Base-by-base conservation (phyloP, 53 echinoderm and acorn worm genomes). In the Apostichopus leukothele region DNA sequence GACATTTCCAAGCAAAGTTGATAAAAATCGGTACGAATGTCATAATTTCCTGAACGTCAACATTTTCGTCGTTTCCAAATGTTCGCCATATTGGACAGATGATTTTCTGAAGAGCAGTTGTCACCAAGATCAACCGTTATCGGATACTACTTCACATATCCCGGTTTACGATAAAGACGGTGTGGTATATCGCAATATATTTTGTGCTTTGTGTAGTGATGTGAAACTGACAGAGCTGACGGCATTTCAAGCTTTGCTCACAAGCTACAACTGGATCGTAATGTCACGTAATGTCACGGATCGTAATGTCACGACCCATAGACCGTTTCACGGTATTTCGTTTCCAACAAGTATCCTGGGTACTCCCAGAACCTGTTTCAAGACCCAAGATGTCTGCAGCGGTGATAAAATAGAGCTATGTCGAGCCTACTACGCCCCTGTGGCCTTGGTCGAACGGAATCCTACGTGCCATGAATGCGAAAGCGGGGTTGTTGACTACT, bases 91-190 rank as follows among this genome's bases (percentile, higher is more conserved):
- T 27, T 84, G 84, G 84, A 84, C 63, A 5, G 61, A 84, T 16
- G 84, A 84, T 84, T 21, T 53, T 25, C 6, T 84, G 11, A 60
- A 89, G 75, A 11, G 13, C 8, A 12, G 21, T 26, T 87, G 87
- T 63, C 63, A 63, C 10, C 63, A 63, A 19, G 11, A 11, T 20
- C 23, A n/a, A 7, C 84, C 59, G 6, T 16, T 13, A 5, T 9
- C 21, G 3, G 87, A 87, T 54, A 51, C 74, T 0, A 68, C 51
- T 12, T 4, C n/a, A 52, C 20, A 73, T 7, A 51, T 23, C 13
- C 87, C 87, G 7, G 87, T 87, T 8, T 87, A 87, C 87, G 87
- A 87, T 68, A 27, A 19, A 3, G 23, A 74, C 39, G 87, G 87
- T 7, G 20, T 53, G 1, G 75, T 87, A 21, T 87, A 87, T 50